Evolutionary conservation across 2,113 vertebrate genomes (phyloP), one percentile per base, ranked within the genome.

Genomic region (Bombycilla garrulus): DNA sequence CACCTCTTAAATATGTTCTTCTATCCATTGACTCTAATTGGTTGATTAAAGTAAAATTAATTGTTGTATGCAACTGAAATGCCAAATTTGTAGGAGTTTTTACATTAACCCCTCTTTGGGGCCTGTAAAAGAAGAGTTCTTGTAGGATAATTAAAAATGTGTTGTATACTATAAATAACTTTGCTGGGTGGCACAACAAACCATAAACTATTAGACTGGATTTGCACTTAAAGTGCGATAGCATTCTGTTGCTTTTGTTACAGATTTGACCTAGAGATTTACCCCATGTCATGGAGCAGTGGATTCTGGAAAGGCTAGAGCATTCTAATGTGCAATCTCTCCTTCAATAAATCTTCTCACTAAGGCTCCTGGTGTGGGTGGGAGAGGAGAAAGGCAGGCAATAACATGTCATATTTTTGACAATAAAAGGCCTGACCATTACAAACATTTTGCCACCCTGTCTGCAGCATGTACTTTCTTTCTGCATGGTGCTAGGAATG

Each of bases 11-110:
- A 67, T 76, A 81, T 53, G 42, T 88, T 92, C 50, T 60, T 76
- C 71, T 64, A 94, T 86, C 87, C 71, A 94, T 94, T 92, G 97
- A 93, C 72, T 97, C 77, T 94, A 95, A 97, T 74, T 86, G 93
- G 92, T 95, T 8, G 2, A 93, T 94, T 95, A 96, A 96, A 73
- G 81, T 92, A 82, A 86, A 92, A 96, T 83, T 94, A 95, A 96
- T 94, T 85, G 50, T 67, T 94, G 69, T 70, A 80, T 93, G 78
- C 88, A 90, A 92, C 78, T 61, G 56, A 81, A 38, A 94, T 78
- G 95, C 50, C 51, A 81, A 90, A 57, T 81, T 70, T 92, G 86
- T 86, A 86, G 51, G 54, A 79, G 66, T 71, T 92, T 94, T 95
- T 96, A 84, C n/a, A 85, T 95, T 87, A 90, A 73, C 42, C 26